Evolutionary conservation across 2,113 vertebrate genomes (phyloP).

Genomic region (Eretmochelys imbricata): DNA sequence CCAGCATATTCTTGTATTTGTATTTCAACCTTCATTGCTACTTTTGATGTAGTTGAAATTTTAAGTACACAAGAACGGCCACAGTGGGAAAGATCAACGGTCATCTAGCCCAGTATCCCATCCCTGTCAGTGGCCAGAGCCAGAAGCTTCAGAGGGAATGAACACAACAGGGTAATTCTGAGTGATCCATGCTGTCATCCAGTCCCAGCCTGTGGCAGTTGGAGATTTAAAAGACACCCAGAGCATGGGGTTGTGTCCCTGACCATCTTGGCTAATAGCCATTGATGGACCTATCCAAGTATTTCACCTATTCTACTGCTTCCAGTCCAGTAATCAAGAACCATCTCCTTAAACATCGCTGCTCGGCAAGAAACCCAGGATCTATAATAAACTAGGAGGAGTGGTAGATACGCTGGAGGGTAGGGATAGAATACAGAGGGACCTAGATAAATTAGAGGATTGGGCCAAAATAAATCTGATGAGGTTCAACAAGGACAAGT

Average conservation of each 20-base stretch:
- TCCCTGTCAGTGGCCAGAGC: neutral
- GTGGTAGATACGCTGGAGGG: too few relatives aligned
- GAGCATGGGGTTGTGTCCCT: neutral
- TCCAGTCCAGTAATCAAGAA: neutral
- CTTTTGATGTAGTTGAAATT: neutral
- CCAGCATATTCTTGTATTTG: neutral
- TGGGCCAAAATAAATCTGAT: too few relatives aligned
- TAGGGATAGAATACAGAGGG: too few relatives aligned
- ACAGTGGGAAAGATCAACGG: neutral
- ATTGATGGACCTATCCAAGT: neutral
- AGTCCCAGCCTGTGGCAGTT: neutral
- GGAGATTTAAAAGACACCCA: neutral
- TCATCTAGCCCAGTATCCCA: neutral
- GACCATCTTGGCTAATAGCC: neutral
- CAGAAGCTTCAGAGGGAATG: neutral
- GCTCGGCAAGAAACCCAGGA: rapidly evolving
- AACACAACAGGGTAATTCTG: neutral
- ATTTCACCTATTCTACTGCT: neutral
- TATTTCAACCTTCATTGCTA: neutral
- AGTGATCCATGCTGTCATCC: neutral
- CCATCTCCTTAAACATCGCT: neutral
- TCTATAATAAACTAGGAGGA: neutral
- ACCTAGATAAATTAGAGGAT: too few relatives aligned
- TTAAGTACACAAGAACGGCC: neutral
- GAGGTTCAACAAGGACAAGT: too few relatives aligned